phyloP scores from a whole-genome alignment of 2,797 vertebrate genomes.

The Fistularia tabacaria region DNA sequence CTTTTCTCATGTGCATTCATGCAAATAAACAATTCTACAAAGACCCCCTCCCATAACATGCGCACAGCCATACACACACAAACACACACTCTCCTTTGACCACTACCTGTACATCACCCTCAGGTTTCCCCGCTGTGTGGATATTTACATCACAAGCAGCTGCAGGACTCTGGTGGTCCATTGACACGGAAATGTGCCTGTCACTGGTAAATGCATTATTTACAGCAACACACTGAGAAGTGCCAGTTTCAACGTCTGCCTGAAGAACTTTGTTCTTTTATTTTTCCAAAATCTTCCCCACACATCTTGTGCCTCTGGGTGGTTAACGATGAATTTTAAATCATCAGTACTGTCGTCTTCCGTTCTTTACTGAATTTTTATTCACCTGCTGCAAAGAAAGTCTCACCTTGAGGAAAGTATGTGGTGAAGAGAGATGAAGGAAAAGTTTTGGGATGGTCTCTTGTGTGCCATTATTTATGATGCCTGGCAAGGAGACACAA shows the following conservation, averaged over 20 bases:
- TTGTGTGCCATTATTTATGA: too few species aligned
- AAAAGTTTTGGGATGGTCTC: too few species aligned
- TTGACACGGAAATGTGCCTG: conserved; percentile 55
- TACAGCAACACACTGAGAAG: conserved; percentile 26
- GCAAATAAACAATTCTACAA: conserved; percentile 11
- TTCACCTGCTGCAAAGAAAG: too few species aligned
- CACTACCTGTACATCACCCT: conserved; percentile 32
- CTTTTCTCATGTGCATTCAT: conserved; percentile 33
- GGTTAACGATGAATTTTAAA: neutral
- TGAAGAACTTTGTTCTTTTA: too few species aligned
- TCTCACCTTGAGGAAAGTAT: too few species aligned
- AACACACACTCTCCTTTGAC: conserved; percentile 19
- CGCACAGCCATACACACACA: conserved; percentile 24
- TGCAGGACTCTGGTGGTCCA: conserved; percentile 33
- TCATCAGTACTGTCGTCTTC: neutral
- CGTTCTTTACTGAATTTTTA: too few species aligned
- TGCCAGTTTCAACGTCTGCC: conserved; percentile 18
- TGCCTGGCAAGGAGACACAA: too few species aligned
- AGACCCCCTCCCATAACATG: conserved; percentile 6
- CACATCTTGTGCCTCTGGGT: too few species aligned
- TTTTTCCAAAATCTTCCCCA: too few species aligned
- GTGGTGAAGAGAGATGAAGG: too few species aligned
- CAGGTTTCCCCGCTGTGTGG: conserved; percentile 44
- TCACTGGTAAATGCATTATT: conserved; percentile 42
- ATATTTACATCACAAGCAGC: conserved; percentile 66